A percentile compares a stretch with the other conserved stretches of the same genome.
Conservation (phyloP, 2,797 vertebrate species). For the Epinephelus malabaricus region DNA sequence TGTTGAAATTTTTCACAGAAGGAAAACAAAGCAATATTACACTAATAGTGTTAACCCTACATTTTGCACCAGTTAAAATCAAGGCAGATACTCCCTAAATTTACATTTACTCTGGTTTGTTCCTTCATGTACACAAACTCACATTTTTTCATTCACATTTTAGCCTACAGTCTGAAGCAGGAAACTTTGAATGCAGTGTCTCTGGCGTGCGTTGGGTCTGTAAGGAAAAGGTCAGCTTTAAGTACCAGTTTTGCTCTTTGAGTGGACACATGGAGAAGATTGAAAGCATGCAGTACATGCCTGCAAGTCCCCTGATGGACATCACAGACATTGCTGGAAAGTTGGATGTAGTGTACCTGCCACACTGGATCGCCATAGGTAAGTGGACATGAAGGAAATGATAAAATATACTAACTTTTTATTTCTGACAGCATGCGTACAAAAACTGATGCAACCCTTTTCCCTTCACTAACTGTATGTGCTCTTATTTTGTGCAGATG, state of each 20-base stretch:
- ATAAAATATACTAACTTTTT: neutral
- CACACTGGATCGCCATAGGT: constrained; percentile 46
- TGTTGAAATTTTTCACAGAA: too few relatives aligned
- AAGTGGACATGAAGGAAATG: neutral
- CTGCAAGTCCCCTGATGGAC: constrained; percentile 44
- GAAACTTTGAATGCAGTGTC: too few relatives aligned
- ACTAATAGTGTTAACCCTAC: too few relatives aligned
- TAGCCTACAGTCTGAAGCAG: constrained; percentile 19
- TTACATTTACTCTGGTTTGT: too few relatives aligned
- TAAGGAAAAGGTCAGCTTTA: too few relatives aligned
- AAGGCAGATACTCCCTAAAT: too few relatives aligned
- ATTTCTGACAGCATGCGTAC: neutral
- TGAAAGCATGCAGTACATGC: constrained; percentile 6
- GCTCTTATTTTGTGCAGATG: neutral
- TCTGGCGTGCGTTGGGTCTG: too few relatives aligned
- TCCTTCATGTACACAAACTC: too few relatives aligned
- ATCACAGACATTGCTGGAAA: constrained; percentile 25
- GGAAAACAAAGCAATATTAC: too few relatives aligned
- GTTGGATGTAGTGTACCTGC: constrained; percentile 28
- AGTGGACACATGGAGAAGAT: constrained; percentile 30
- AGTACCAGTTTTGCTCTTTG: neutral
- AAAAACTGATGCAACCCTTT: neutral
- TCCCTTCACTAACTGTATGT: neutral
- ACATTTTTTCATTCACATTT: too few relatives aligned
- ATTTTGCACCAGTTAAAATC: too few relatives aligned